Percentiles rank a stretch among this genome's conserved stretches.
Conservation (phyloP, 2,888 invertebrate genomes). For the Bellardia bayeri region DNA sequence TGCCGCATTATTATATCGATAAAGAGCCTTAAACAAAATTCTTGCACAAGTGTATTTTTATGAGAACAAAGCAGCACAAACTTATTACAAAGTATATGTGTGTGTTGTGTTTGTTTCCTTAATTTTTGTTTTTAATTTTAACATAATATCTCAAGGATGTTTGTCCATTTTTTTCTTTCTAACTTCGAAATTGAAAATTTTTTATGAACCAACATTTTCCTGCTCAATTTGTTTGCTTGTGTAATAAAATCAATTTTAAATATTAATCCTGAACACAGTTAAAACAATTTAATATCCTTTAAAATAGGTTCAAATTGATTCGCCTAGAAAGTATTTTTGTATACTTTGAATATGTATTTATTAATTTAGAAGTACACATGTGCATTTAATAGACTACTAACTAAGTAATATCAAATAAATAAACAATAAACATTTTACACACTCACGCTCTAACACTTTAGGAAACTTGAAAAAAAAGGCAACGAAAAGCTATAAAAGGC, state of each 20-base stretch:
- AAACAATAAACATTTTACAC: background rate
- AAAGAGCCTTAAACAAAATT: constrained; percentile 1
- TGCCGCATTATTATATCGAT: constrained; percentile 19
- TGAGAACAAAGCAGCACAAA: background rate
- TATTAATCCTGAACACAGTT: background rate
- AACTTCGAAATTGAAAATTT: background rate
- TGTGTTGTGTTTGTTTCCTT: background rate
- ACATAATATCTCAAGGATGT: constrained; percentile 20
- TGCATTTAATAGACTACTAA: constrained; percentile 56
- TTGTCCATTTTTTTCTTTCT: background rate
- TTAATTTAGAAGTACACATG: constrained; percentile 30
- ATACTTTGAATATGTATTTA: constrained; percentile 14
- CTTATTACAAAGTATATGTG: background rate
- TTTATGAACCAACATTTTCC: background rate
- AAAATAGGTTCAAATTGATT: background rate
- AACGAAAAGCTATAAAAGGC: constrained; percentile 32
- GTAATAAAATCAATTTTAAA: constrained; percentile 16
- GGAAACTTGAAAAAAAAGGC: background rate
- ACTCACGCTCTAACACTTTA: background rate
- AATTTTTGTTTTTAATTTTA: constrained; percentile 21
- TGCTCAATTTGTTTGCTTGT: background rate
- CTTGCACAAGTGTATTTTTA: background rate
- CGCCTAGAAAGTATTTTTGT: background rate
- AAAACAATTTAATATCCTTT: background rate
- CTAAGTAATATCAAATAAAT: constrained; percentile 44